A percentile compares a stretch with the other conserved stretches of the same genome.
Conservation (phyloP, 1,140 invertebrate species). For the Eriocheir sinensis region DNA sequence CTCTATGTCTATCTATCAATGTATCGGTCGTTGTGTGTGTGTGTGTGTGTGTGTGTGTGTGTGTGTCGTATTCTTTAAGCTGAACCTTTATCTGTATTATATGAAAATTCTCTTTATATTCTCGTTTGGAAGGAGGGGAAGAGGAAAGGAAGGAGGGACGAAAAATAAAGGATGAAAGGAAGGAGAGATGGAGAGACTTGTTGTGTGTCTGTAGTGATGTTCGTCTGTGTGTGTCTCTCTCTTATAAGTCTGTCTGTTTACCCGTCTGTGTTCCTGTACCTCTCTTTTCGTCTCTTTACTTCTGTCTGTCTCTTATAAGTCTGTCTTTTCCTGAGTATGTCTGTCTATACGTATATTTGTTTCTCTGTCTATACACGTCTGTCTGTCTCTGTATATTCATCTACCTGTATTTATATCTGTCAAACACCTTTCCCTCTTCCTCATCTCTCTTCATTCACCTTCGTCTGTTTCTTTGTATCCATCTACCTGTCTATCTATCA, state of each 20-base stretch:
- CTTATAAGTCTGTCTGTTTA: not conserved
- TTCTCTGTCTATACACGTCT: not conserved
- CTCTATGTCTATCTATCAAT: not conserved
- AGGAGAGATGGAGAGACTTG: not conserved
- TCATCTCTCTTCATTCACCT: not conserved
- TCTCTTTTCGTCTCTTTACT: conserved; percentile 11
- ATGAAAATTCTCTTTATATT: not conserved
- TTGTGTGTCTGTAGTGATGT: not conserved
- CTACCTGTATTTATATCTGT: not conserved
- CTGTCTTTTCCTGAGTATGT: not conserved
- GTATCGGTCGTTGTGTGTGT: too few species aligned
- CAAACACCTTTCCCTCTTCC: not conserved
- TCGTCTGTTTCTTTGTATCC: not conserved
- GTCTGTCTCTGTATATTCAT: not conserved
- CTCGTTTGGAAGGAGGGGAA: not conserved
- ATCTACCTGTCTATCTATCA: not conserved
- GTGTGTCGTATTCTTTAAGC: not conserved
- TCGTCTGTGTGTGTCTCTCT: not conserved
- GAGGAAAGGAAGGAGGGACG: not conserved
- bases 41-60: too few species aligned
- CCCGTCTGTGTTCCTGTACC: not conserved
- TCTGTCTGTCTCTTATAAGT: not conserved
- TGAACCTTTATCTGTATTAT: not conserved
- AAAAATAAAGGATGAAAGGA: not conserved
- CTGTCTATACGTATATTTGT: not conserved